These are phyloP conservation scores for Trypoxylon attenuatum DNA, from an alignment of 2,888 invertebrate genomes.

Conservation along the genomic window DNA sequence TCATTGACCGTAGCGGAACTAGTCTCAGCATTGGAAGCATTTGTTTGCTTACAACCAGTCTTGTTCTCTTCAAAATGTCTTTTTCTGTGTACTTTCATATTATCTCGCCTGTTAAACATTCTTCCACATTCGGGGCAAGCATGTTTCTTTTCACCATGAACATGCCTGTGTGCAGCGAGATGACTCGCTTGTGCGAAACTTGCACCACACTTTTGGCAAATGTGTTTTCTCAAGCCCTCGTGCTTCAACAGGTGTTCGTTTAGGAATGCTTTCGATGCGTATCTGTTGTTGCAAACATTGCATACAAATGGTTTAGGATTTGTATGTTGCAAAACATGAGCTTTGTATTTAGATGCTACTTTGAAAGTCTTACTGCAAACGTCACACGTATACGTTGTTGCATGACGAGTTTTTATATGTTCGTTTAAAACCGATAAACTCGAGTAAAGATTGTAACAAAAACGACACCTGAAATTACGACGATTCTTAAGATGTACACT, in stretches of 20 bases:
- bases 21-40: conserved; percentile 27
- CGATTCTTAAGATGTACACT: conserved; percentile 72
- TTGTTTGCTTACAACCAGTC: conserved; percentile 45
- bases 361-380: conserved; percentile 71
- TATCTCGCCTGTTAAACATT: conserved; percentile 71
- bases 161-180: conserved; percentile 71
- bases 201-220: conserved; percentile 71
- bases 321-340: conserved; percentile 70
- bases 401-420: conserved; percentile 70
- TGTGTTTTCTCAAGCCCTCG: conserved; percentile 70
- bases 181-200: conserved; percentile 73
- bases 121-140: conserved; percentile 72
- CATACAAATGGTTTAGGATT: conserved; percentile 72
- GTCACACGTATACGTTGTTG: conserved; percentile 71
- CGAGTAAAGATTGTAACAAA: conserved; percentile 72
- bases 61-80: conserved; percentile 63
- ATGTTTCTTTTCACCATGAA: conserved; percentile 72
- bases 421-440: conserved; percentile 71
- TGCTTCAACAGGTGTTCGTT: conserved; percentile 72
- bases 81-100: conserved; percentile 72
- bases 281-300: conserved; percentile 70
- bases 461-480: conserved; percentile 71
- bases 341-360: conserved; percentile 70
- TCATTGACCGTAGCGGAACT: conserved; percentile 50
- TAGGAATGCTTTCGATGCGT: conserved; percentile 72